These are phyloP conservation scores for Holacanthus passer DNA, from an alignment of 2,113 vertebrate species.

Conservation along the genomic window DNA sequence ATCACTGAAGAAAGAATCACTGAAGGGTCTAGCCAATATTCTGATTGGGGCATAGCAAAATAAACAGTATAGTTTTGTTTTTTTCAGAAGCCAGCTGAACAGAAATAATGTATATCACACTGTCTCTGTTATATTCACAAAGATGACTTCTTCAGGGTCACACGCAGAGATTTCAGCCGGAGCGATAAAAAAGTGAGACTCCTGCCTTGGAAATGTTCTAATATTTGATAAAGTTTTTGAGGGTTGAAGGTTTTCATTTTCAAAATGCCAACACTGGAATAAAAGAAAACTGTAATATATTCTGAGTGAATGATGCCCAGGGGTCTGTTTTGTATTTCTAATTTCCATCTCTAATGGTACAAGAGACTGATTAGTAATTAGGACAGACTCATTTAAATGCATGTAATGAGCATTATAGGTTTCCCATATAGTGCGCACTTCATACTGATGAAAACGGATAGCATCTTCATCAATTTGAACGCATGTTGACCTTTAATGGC, in stretches of 20 bases:
- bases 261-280: conserved; percentile 54
- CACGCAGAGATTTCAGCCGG: conserved; percentile 29
- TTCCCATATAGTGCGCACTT: conserved; percentile 66
- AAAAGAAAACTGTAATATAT: conserved; percentile 72
- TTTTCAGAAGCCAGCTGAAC: conserved; percentile 62
- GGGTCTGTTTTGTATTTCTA: conserved; percentile 83
- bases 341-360: conserved; percentile 86
- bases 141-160: conserved; percentile 54
- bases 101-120: conserved; percentile 71
- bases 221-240: conserved; percentile 44
- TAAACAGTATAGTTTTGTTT: conserved; percentile 80
- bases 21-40: conserved; percentile 84
- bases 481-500: conserved; percentile 81
- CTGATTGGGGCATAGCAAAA: conserved; percentile 80
- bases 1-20: conserved; percentile 83
- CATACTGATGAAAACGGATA: conserved; percentile 67
- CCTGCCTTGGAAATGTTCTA: not conserved
- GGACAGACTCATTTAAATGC: conserved; percentile 76
- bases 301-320: conserved; percentile 72
- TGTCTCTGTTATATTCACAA: conserved; percentile 59
- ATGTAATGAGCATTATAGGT: conserved; percentile 82
- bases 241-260: conserved; percentile 37
- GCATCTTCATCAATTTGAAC: conserved; percentile 77
- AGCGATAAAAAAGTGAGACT: conserved; percentile 41
- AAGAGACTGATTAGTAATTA: conserved; percentile 83